phyloP scores from a whole-genome alignment of 1,140 invertebrate species.

The Cataglyphis hispanica region DNA sequence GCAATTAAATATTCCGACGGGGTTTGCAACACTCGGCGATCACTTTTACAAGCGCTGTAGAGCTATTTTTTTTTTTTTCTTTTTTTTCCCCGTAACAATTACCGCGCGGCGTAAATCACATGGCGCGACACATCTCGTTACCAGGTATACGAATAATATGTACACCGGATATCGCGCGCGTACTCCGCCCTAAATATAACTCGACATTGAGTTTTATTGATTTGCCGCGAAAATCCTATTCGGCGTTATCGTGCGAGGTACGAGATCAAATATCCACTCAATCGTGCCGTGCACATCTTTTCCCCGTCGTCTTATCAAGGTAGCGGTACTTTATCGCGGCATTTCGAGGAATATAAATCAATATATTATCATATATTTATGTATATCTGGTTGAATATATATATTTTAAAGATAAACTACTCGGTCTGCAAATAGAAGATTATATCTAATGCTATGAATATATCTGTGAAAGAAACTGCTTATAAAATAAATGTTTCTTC shows the following conservation, averaged over 20 bases:
- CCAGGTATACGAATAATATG: constrained; percentile 4
- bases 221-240: background rate
- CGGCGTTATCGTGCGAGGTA: background rate
- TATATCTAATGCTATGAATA: background rate
- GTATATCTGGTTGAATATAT: too few relatives aligned
- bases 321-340: background rate
- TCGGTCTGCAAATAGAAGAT: background rate
- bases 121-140: background rate
- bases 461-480: background rate
- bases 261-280: constrained; percentile 3
- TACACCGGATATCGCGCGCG: background rate
- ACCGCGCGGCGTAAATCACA: background rate
- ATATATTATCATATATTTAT: background rate
- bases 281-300: background rate
- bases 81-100: constrained; percentile 3
- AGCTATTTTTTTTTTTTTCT: constrained; percentile 6
- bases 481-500: background rate
- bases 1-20: constrained; percentile 41
- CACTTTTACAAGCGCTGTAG: constrained; percentile 3
- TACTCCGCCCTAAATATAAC: background rate
- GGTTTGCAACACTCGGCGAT: constrained; percentile 16
- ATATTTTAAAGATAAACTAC: constrained; percentile 1
- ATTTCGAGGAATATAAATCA: constrained; percentile 1
- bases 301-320: background rate
- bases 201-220: background rate